Conservation (phyloP, 2,888 invertebrate species). For the Eurytoma adleriae region DNA sequence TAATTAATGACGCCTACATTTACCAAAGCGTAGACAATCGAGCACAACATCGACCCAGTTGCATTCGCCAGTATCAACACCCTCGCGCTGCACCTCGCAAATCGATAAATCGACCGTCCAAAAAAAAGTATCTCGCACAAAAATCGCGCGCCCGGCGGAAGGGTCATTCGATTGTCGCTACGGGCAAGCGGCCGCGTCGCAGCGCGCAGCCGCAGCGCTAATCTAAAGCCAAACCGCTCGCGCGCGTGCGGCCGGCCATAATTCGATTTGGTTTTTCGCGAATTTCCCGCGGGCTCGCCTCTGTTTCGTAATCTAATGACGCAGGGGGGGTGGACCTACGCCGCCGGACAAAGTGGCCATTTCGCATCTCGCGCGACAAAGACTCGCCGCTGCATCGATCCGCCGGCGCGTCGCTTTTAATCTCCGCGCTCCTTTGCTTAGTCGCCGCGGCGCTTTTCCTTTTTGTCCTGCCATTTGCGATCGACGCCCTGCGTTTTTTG, state of each 20-base stretch:
- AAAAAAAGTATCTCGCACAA: no score
- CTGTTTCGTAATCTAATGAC: conserved; percentile 3
- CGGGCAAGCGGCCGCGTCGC: background rate
- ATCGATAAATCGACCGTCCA: no score
- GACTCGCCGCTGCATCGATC: background rate
- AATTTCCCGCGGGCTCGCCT: background rate
- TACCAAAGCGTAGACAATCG: no score
- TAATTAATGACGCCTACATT: no score
- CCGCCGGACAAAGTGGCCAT: background rate
- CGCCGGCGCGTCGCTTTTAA: conserved; percentile 33
- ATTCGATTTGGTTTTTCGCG: no score
- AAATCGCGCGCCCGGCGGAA: no score
- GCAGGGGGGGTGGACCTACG: background rate
- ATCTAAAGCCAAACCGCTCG: no score
- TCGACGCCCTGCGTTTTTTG: conserved; percentile 1
- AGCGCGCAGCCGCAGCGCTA: no score
- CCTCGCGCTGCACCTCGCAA: no score
- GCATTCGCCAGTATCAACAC: no score
- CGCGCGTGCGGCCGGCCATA: conserved; percentile 7
- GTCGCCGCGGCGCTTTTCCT: background rate
- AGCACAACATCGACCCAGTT: no score
- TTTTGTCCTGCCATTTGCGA: conserved; percentile 11
- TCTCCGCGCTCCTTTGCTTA: conserved; percentile 3
- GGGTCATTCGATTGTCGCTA: no score
- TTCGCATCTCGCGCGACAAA: background rate